Conservation (phyloP, 1,140 invertebrate genomes). For the Subanguina moxae region DNA sequence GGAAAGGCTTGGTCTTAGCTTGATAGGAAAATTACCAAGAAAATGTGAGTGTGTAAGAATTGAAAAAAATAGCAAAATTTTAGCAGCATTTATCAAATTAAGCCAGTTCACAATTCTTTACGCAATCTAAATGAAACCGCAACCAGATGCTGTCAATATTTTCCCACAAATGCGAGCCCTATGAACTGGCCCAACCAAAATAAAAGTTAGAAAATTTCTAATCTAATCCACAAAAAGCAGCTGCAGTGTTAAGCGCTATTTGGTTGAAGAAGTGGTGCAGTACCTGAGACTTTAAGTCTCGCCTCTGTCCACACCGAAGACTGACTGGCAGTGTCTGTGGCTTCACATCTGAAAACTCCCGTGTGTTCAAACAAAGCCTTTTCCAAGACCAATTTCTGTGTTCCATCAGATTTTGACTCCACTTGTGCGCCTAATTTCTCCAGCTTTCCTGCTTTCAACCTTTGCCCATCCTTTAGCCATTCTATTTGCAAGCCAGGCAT, state of each 20-base stretch:
- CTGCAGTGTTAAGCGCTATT: too few relatives aligned
- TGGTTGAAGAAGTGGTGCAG: not conserved
- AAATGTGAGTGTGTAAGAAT: not conserved
- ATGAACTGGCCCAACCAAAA: too few relatives aligned
- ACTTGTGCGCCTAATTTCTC: conserved; percentile 3
- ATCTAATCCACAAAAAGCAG: too few relatives aligned
- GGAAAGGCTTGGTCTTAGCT: too few relatives aligned
- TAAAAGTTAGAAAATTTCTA: too few relatives aligned
- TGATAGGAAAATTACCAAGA: not conserved
- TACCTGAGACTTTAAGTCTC: conserved; percentile 33
- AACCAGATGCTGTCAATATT: too few relatives aligned
- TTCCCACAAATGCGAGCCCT: too few relatives aligned
- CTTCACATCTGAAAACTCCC: conserved; percentile 47
- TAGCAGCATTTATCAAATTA: too few relatives aligned
- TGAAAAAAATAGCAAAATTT: too few relatives aligned
- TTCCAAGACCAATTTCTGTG: conserved; percentile 44
- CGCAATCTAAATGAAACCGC: too few relatives aligned
- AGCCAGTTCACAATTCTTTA: too few relatives aligned
- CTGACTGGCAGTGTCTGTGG: conserved; percentile 33
- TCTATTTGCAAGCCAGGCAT: conserved; percentile 12
- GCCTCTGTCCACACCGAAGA: conserved; percentile 40
- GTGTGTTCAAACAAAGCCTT: conserved; percentile 46
- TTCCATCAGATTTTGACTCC: conserved; percentile 64
- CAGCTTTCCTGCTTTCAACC: conserved; percentile 22
- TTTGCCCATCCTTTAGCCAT: conserved; percentile 34